Evolutionary conservation across 2,888 invertebrate genomes (phyloP).

Genomic region (Archips xylosteana): DNA sequence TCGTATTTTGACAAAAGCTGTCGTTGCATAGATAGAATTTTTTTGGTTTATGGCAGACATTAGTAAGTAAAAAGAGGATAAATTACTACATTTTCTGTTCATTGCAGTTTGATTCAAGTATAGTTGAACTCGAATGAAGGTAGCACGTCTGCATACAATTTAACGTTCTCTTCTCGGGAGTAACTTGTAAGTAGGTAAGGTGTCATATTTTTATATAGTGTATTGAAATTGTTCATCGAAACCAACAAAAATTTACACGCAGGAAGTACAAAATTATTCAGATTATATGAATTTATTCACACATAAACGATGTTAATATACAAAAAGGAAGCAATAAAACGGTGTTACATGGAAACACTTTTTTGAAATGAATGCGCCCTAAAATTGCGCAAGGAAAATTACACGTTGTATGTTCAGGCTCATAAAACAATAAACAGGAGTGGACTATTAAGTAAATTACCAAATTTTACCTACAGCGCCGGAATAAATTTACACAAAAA

Average conservation of each 20-base stretch:
- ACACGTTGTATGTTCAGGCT: constrained; percentile 51
- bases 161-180: too few species aligned
- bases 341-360: constrained; percentile 49
- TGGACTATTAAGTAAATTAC: constrained; percentile 56
- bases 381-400: constrained; percentile 51
- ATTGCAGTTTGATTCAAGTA: too few species aligned
- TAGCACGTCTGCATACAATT: too few species aligned
- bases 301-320: constrained; percentile 44
- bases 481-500: constrained; percentile 21
- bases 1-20: constrained; percentile 15
- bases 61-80: background rate
- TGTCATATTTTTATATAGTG: too few species aligned
- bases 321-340: constrained; percentile 49
- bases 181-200: too few species aligned
- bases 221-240: background rate
- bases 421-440: constrained; percentile 56
- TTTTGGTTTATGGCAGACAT: background rate
- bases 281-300: constrained; percentile 47
- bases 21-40: background rate
- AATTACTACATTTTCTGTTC: background rate
- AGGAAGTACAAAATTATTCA: constrained; percentile 41
- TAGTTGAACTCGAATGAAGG: too few species aligned
- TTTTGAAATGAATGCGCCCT: constrained; percentile 47
- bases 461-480: constrained; percentile 49
- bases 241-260: background rate